These are phyloP conservation scores for Sminthopsis crassicaudata DNA, from an alignment of 2,113 vertebrate species.

Conservation along the genomic window DNA sequence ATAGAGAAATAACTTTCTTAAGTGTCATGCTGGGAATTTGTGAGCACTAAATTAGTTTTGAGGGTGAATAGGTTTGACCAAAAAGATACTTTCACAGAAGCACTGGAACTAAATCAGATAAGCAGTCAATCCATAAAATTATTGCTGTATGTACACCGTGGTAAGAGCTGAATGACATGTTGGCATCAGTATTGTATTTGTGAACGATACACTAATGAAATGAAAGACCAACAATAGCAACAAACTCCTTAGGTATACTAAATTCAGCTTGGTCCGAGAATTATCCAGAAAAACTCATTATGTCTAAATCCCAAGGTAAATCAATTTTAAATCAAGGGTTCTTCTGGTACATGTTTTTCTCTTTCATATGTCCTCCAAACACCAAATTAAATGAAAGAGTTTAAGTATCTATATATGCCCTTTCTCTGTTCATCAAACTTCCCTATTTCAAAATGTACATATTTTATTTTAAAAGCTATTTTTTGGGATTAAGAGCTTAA, in stretches of 20 bases:
- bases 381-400: constrained; percentile 19
- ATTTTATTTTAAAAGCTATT: constrained; percentile 17
- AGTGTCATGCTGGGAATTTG: constrained; percentile 8
- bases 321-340: background rate
- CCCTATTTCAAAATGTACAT: constrained; percentile 41
- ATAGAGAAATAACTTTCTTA: background rate
- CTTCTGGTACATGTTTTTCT: constrained; percentile 23
- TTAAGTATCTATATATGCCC: background rate
- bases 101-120: background rate
- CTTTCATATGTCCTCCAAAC: constrained; percentile 24
- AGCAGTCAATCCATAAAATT: background rate
- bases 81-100: background rate
- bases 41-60: background rate
- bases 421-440: constrained; percentile 42
- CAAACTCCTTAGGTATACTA: constrained; percentile 12
- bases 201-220: background rate
- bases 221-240: constrained; percentile 20
- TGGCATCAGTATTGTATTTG: background rate
- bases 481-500: background rate
- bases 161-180: background rate
- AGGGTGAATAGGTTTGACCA: background rate
- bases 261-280: constrained; percentile 10
- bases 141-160: background rate
- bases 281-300: background rate
- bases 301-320: constrained; percentile 8